A percentile compares a stretch with the other conserved stretches of the same genome.
Conservation (phyloP, 2,888 invertebrate species). For the Schizaphis graminum region DNA sequence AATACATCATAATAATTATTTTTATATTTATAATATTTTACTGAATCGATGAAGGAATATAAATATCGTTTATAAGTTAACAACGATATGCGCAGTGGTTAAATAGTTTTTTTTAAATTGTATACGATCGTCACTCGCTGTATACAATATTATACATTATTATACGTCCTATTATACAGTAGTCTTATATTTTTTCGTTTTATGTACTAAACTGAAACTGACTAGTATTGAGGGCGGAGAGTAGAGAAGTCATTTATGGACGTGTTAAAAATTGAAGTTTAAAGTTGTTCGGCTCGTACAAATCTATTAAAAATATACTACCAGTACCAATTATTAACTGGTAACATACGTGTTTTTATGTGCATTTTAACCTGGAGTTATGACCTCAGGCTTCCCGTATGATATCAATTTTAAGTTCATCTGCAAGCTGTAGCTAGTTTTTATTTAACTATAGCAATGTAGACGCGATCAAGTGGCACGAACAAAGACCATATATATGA, state of each 20-base stretch:
- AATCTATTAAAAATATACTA: background rate
- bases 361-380: background rate
- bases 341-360: background rate
- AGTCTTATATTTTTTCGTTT: too few species aligned
- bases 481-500: background rate
- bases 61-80: background rate
- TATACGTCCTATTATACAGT: too few species aligned
- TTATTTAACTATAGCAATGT: background rate
- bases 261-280: background rate
- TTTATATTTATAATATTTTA: background rate
- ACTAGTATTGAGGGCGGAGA: too few species aligned
- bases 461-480: background rate
- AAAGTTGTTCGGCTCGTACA: background rate
- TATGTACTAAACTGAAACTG: too few species aligned
- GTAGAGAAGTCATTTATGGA: background rate
- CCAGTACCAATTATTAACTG: background rate
- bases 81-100: background rate
- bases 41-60: background rate
- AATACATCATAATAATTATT: background rate
- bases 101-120: too few species aligned
- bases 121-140: too few species aligned
- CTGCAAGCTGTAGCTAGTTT: background rate
- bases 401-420: background rate
- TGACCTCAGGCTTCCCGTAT: background rate
- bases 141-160: too few species aligned